Evolutionary conservation across 1,140 invertebrate genomes (phyloP).

Genomic region (Neoseiulus cucumeris): DNA sequence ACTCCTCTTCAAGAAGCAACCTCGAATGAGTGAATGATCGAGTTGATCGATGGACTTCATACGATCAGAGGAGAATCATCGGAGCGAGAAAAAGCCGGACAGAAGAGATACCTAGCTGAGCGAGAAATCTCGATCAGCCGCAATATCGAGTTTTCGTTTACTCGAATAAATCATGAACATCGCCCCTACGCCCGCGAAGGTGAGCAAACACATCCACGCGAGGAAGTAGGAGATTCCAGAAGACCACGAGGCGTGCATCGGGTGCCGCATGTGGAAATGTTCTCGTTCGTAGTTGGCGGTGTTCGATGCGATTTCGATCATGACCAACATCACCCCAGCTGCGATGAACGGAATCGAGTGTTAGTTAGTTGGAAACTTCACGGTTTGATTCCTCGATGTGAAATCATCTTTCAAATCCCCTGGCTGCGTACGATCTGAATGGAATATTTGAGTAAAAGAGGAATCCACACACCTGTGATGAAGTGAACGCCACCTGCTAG

Average conservation of each 20-base stretch:
- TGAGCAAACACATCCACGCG: conserved; percentile 53
- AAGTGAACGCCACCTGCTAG: conserved; percentile 62
- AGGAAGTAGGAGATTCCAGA: conserved; percentile 53
- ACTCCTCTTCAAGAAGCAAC: too few species aligned
- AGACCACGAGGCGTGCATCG: conserved; percentile 38
- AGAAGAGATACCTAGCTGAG: conserved; percentile 19
- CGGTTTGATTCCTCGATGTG: too few species aligned
- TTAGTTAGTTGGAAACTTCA: too few species aligned
- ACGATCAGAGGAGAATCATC: too few species aligned
- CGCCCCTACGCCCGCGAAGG: conserved; percentile 44
- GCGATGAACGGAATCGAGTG: conserved; percentile 21
- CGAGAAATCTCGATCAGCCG: conserved; percentile 49
- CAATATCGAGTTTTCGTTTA: conserved; percentile 51
- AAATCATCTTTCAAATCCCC: too few species aligned
- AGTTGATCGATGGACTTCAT: too few species aligned
- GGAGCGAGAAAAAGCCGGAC: too few species aligned
- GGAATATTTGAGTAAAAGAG: too few species aligned
- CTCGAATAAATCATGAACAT: conserved; percentile 52
- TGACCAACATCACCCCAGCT: conserved; percentile 49
- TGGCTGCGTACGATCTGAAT: too few species aligned
- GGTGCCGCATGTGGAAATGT: conserved; percentile 43
- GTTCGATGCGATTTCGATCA: conserved; percentile 53
- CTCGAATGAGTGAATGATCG: too few species aligned
- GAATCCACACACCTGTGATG: conserved; percentile 44
- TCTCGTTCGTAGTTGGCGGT: conserved; percentile 47